Percentiles rank a stretch among this genome's conserved stretches.
These are phyloP conservation scores for Brienomyrus longianalis DNA, from an alignment of 2,113 vertebrate genomes.

Conservation along the genomic window DNA sequence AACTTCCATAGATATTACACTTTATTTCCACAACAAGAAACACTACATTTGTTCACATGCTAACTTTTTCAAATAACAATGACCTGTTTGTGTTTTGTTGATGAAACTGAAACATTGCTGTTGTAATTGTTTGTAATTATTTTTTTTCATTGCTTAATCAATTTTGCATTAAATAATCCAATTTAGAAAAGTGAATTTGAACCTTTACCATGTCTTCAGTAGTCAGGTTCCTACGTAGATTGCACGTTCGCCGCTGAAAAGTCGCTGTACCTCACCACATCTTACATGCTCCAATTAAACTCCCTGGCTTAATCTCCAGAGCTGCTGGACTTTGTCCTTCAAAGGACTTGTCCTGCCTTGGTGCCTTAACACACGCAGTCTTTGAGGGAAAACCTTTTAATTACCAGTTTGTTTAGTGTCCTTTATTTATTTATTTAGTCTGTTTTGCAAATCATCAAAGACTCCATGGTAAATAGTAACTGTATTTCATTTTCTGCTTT, in stretches of 20 bases:
- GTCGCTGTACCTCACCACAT: neutral
- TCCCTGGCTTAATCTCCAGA: neutral
- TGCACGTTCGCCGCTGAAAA: neutral
- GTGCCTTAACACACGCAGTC: neutral
- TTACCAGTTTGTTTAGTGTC: constrained; percentile 4
- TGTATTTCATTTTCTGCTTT: neutral
- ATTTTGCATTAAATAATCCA: neutral
- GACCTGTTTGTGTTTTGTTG: neutral
- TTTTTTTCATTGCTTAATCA: neutral
- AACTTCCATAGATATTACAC: neutral
- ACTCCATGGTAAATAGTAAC: neutral
- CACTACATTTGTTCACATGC: neutral
- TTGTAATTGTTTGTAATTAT: neutral
- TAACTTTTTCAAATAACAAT: neutral
- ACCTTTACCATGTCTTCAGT: neutral
- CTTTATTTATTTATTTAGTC: neutral
- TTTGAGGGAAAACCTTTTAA: constrained; percentile 1
- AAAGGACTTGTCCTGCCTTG: neutral
- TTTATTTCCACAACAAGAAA: neutral
- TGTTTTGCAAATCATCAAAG: constrained; percentile 9
- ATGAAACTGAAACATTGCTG: neutral
- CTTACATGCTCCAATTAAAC: neutral
- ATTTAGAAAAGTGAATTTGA: neutral
- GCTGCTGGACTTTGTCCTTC: neutral
- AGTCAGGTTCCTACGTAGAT: neutral